Conservation (phyloP, 2,888 invertebrate species). For the Petrophora chlorosata region DNA sequence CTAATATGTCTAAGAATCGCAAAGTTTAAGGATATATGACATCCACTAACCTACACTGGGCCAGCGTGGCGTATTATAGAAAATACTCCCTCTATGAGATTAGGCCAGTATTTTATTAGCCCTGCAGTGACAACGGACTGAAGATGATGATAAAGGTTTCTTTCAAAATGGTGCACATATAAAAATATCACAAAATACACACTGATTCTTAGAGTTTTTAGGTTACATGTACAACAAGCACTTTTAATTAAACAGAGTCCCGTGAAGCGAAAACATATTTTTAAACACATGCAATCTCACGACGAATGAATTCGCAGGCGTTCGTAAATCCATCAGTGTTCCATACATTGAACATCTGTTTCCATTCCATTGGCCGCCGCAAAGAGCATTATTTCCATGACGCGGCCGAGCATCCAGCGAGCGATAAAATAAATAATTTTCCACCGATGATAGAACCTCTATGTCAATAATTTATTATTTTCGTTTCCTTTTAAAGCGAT, state of each 20-base stretch:
- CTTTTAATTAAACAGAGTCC: not conserved
- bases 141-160: too few relatives aligned
- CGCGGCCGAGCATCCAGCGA: conserved; percentile 35
- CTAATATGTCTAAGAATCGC: too few relatives aligned
- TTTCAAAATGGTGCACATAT: too few relatives aligned
- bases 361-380: conserved; percentile 63
- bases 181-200: too few relatives aligned
- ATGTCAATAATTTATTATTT: conserved; percentile 80
- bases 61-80: too few relatives aligned
- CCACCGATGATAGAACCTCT: conserved; percentile 60
- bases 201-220: too few relatives aligned
- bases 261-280: conserved; percentile 1
- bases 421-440: conserved; percentile 65
- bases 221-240: not conserved
- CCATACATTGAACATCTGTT: conserved; percentile 62
- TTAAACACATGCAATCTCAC: not conserved
- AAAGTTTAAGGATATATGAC: too few relatives aligned
- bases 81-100: too few relatives aligned
- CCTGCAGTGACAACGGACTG: too few relatives aligned
- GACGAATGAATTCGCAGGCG: conserved; percentile 14
- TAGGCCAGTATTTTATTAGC: too few relatives aligned
- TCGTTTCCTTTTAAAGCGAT: conserved; percentile 71
- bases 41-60: too few relatives aligned
- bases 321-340: conserved; percentile 53
- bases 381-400: conserved; percentile 61